Conservation (phyloP, 30 jellyfish, hydroid and myxozoan species). For the Haliclystus octoradiatus region DNA sequence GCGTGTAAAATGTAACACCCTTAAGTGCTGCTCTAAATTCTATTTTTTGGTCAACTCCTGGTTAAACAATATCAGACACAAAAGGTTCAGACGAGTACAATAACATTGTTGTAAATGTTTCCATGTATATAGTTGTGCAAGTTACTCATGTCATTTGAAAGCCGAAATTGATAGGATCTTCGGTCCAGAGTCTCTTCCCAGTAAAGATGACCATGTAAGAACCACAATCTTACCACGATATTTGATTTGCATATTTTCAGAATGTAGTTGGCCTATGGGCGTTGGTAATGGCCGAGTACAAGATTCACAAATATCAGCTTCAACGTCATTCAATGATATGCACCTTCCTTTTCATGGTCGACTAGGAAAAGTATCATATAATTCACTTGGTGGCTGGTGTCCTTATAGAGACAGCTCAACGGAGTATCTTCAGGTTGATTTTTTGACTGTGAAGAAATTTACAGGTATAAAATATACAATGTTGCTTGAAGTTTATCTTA, state of each 20-base stretch:
- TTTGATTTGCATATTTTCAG: constrained; percentile 37
- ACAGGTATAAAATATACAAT: constrained; percentile 50
- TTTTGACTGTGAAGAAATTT: constrained; percentile 30
- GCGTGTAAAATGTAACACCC: no score
- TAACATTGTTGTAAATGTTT: no score
- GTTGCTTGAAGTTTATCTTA: not conserved
- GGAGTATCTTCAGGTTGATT: constrained; percentile 76
- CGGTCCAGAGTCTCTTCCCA: no score
- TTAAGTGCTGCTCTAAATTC: no score
- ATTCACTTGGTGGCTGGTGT: constrained; percentile 99
- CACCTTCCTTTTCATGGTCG: constrained; percentile 98
- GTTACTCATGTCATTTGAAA: no score
- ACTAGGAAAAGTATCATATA: constrained; percentile 56
- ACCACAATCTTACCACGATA: no score
- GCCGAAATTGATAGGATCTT: no score
- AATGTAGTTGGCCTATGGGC: constrained; percentile 95
- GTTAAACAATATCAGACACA: no score
- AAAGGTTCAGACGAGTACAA: no score
- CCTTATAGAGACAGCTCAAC: constrained; percentile 69
- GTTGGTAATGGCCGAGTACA: constrained; percentile 58
- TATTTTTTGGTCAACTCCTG: no score
- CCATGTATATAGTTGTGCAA: no score
- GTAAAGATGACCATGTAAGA: no score
- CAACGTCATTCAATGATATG: constrained; percentile 93
- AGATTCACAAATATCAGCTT: constrained; percentile 89